Conservation (phyloP, 2,888 invertebrate species). For the Nasonia oneida region DNA sequence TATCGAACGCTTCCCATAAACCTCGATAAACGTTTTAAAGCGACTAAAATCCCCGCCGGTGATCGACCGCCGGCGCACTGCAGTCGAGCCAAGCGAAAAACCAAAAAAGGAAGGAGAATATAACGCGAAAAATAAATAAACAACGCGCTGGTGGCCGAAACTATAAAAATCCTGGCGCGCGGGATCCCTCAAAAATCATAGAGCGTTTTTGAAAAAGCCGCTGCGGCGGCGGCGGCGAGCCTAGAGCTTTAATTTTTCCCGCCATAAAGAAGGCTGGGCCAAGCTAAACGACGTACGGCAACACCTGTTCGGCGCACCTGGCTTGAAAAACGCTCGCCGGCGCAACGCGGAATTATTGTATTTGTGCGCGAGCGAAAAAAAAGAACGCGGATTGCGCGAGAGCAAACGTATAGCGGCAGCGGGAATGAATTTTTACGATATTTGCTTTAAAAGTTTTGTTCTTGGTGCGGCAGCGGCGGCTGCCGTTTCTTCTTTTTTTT, state of each 20-base stretch:
- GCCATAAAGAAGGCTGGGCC: conserved; percentile 67
- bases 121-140: conserved; percentile 28
- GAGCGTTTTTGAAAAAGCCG: conserved; percentile 28
- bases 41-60: conserved; percentile 3
- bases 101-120: conserved; percentile 5
- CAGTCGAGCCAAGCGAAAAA: not conserved
- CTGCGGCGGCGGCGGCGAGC: not conserved
- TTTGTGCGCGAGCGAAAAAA: conserved; percentile 23
- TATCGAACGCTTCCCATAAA: conserved; percentile 37
- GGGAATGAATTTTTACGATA: conserved; percentile 73
- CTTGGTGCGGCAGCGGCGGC: not conserved
- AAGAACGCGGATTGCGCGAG: too few species aligned
- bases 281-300: conserved; percentile 71
- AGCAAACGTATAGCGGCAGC: conserved; percentile 12
- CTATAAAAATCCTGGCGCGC: conserved; percentile 23
- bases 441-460: conserved; percentile 70
- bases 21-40: conserved; percentile 41
- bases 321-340: conserved; percentile 43
- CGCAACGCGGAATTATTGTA: conserved; percentile 56
- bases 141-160: not conserved
- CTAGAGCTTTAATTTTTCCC: conserved; percentile 70
- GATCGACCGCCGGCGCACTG: not conserved
- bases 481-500: conserved; percentile 3
- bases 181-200: conserved; percentile 56
- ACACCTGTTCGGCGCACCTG: conserved; percentile 65